Evolutionary conservation across 2,888 invertebrate species (phyloP).

Genomic region (Papilio gigon): DNA sequence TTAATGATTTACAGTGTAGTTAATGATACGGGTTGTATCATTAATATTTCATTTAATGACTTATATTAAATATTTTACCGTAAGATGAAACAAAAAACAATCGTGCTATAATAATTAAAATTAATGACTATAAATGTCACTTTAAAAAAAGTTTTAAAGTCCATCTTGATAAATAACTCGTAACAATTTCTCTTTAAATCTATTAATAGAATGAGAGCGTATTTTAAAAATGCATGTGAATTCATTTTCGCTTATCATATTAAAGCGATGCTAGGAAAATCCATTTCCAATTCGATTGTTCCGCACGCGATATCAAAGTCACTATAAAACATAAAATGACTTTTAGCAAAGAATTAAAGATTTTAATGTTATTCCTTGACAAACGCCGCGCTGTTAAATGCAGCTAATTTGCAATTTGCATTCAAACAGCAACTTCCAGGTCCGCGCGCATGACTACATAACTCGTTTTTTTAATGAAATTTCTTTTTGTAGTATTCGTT

Average conservation of each 20-base stretch:
- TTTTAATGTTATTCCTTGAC: background rate
- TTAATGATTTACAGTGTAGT: constrained; percentile 51
- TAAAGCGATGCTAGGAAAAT: background rate
- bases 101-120: background rate
- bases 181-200: too few species aligned
- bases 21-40: constrained; percentile 55
- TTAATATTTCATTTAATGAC: constrained; percentile 48
- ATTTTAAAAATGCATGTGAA: too few species aligned
- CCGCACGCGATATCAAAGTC: constrained; percentile 9
- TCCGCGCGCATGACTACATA: background rate
- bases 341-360: constrained; percentile 9
- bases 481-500: background rate
- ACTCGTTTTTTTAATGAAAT: background rate
- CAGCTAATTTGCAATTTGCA: constrained; percentile 31
- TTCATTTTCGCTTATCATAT: constrained; percentile 8
- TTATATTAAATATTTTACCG: constrained; percentile 42
- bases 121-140: background rate
- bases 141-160: too few species aligned
- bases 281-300: constrained; percentile 6
- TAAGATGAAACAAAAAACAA: background rate
- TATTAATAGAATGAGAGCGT: too few species aligned
- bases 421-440: constrained; percentile 10
- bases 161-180: too few species aligned
- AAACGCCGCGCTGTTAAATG: background rate
- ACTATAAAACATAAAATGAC: background rate